phyloP scores from a whole-genome alignment of 2,797 vertebrate genomes.

The Arctocebus calabarensis region DNA sequence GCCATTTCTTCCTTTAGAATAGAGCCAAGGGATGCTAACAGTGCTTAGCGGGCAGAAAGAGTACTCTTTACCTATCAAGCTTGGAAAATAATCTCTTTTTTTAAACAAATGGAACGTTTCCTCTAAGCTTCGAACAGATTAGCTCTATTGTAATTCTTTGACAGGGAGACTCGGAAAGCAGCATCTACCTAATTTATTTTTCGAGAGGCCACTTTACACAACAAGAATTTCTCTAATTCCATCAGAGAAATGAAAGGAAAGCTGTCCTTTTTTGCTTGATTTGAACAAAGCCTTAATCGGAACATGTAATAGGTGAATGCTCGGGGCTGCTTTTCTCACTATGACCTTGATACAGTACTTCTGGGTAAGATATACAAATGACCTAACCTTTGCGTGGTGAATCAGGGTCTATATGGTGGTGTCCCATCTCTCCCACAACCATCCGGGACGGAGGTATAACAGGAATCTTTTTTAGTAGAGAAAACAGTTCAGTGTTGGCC shows the following conservation, averaged over 20 bases:
- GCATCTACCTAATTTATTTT: not conserved
- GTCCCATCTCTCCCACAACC: not conserved
- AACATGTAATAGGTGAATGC: not conserved
- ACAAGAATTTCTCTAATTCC: not conserved
- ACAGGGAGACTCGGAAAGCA: not conserved
- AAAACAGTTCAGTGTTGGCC: not conserved
- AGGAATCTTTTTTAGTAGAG: not conserved
- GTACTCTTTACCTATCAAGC: not conserved
- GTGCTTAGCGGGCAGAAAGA: not conserved
- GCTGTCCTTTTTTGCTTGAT: not conserved
- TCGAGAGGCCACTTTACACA: conserved; percentile 20
- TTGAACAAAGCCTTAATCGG: not conserved
- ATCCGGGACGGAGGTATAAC: not conserved
- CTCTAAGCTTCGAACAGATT: not conserved
- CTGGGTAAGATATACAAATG: not conserved
- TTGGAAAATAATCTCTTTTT: conserved; percentile 7
- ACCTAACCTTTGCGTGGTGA: not conserved
- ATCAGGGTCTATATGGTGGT: not conserved
- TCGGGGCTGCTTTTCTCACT: not conserved
- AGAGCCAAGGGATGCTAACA: not conserved
- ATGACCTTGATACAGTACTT: not conserved
- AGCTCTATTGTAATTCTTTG: not conserved
- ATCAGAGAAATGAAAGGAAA: conserved; percentile 1
- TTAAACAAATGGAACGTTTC: not conserved
- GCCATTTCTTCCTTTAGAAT: conserved; percentile 15